Evolutionary conservation across 1,140 invertebrate species (phyloP), one percentile per base, ranked within the genome.

Genomic region (Lepeophtheirus salmonis): DNA sequence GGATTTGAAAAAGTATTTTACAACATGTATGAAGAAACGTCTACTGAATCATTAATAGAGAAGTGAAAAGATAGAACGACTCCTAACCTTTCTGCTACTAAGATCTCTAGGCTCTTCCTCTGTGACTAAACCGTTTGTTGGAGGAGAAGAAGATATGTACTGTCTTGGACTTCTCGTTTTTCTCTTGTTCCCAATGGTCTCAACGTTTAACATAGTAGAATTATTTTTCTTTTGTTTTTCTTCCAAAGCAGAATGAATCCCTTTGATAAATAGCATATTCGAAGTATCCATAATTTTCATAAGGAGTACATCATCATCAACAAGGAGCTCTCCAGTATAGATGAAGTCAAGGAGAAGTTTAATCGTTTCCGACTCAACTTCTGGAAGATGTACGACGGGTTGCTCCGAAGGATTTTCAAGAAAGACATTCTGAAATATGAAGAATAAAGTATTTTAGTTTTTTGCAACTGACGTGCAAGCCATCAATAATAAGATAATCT

Each of bases 321-420:
- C 52, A 23, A 20, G 52, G n/a, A 54, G 13, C 21, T 54, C 52
- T 3, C 52, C 52, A 14, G 52, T 54, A 20, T 54, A 54, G 23
- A 54, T 54, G 17, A 54, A 54, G 2, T 20, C 1, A n/a, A 54
- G 17, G 3, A 54, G 22, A 23, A 16, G 16, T 4, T 18, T 20
- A n/a, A 54, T 18, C 14, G 22, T 23, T 23, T 54, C 52, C 2
- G 52, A 16, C 13, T 20, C 23, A 3, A 54, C 21, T 18, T 54
- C 52, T 23, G 52, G 52, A 23, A 54, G 18, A 2, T 16, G n/a
- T 18, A 54, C n/a, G n/a, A 54, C 23, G 3, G 52, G 52, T 13
- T 54, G 20, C 17, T 18, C 21, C 3, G 17, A 21, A 20, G 52
- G 52, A 3, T 14, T 50, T 50, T 54, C 52, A 3, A 54, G 17